Evolutionary conservation across 2,888 invertebrate species (phyloP).

Genomic region (Venusia cambrica): DNA sequence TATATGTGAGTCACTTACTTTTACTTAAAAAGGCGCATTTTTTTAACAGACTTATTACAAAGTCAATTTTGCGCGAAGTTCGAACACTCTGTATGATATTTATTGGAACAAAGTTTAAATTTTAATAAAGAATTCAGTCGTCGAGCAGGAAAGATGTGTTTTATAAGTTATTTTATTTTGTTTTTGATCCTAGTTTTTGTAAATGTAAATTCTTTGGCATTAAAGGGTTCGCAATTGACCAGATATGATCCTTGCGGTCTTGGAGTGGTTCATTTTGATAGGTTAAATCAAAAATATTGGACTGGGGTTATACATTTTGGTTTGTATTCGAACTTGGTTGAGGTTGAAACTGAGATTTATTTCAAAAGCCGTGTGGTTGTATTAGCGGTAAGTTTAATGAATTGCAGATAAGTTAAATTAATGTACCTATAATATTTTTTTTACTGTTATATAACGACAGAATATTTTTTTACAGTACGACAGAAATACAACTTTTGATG

Average conservation of each 20-base stretch:
- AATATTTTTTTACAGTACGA: slow-evolving; percentile 3
- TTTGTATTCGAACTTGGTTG: slow-evolving; percentile 44
- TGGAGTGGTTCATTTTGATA: slow-evolving; percentile 62
- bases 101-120: background rate
- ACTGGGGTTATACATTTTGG: slow-evolving; percentile 52
- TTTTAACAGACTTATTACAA: slow-evolving; percentile 28
- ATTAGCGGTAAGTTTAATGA: slow-evolving; percentile 49
- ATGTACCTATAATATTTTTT: too few relatives aligned
- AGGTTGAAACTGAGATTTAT: slow-evolving; percentile 46
- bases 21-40: slow-evolving; percentile 44
- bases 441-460: too few relatives aligned
- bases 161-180: slow-evolving; percentile 5
- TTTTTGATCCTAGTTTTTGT: slow-evolving; percentile 26
- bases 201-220: slow-evolving; percentile 47
- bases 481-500: slow-evolving; percentile 28
- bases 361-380: slow-evolving; percentile 49
- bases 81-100: slow-evolving; percentile 40
- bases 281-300: slow-evolving; percentile 49
- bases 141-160: slow-evolving; percentile 14
- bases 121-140: slow-evolving; percentile 6
- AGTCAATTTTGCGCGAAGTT: slow-evolving; percentile 23
- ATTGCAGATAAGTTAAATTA: too few relatives aligned
- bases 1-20: slow-evolving; percentile 54
- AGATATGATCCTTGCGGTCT: slow-evolving; percentile 67
- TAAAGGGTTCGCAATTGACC: slow-evolving; percentile 54